Evolutionary conservation across 1,140 invertebrate genomes (phyloP).

Genomic region (Eriocheir sinensis): DNA sequence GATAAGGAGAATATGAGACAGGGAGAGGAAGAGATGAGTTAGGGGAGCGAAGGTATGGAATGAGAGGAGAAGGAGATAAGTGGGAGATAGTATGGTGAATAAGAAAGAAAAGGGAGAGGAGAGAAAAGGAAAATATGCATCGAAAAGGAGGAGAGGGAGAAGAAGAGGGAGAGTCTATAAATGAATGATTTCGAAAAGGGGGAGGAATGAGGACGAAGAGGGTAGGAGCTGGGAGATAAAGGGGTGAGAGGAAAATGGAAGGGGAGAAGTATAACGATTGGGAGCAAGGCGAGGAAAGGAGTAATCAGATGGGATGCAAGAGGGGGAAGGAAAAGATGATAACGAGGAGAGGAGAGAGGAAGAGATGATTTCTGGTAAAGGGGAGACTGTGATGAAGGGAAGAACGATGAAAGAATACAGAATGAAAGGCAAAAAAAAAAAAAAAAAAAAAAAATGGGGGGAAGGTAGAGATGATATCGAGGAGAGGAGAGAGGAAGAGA

Average conservation of each 20-base stretch:
- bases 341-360: neutral
- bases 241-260: neutral
- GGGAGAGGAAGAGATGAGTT: neutral
- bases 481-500: too few species aligned
- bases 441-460: too few species aligned
- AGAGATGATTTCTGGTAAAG: neutral
- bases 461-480: too few species aligned
- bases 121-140: neutral
- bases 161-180: neutral
- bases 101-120: neutral
- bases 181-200: too few species aligned
- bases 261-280: neutral
- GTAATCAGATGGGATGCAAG: neutral
- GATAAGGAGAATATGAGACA: neutral
- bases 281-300: neutral
- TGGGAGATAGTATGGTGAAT: neutral
- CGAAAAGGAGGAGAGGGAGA: neutral
- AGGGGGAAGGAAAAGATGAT: neutral
- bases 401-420: too few species aligned
- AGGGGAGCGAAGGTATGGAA: neutral
- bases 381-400: too few species aligned
- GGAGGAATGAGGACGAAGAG: too few species aligned
- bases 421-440: too few species aligned
- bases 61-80: conserved; percentile 3
- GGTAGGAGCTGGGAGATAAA: neutral